These are phyloP conservation scores for Decapterus maruadsi DNA, from an alignment of 2,797 vertebrate genomes.

Conservation along the genomic window DNA sequence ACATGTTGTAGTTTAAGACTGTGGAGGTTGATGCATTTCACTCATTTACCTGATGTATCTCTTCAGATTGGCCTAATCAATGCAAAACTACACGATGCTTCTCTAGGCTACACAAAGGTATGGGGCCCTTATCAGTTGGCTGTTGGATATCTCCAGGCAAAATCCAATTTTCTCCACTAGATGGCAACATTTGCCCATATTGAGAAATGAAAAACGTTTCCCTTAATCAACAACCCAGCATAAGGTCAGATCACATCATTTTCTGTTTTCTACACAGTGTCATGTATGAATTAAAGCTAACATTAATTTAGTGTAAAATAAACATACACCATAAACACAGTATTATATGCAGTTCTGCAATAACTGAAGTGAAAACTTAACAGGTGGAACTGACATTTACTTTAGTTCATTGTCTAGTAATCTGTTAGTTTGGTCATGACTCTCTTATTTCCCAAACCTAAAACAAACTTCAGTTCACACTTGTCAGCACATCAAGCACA, in stretches of 20 bases:
- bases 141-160: too few species aligned
- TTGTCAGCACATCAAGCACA: background rate
- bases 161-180: constrained; percentile 45
- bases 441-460: too few species aligned
- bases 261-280: background rate
- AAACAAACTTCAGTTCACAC: background rate
- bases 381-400: too few species aligned
- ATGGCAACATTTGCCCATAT: constrained; percentile 46
- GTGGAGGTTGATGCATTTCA: background rate
- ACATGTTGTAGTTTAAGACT: background rate
- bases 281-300: background rate
- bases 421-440: too few species aligned
- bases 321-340: too few species aligned
- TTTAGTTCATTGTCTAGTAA: too few species aligned
- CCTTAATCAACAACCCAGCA: background rate
- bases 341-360: too few species aligned
- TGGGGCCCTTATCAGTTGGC: too few species aligned
- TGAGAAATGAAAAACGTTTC: background rate
- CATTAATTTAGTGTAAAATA: too few species aligned
- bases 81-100: background rate
- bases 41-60: background rate
- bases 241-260: background rate
- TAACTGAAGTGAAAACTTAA: too few species aligned
- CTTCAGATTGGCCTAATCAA: background rate
- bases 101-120: background rate